Conservation (phyloP, 2,113 vertebrate species). For the Steatornis caripensis region DNA sequence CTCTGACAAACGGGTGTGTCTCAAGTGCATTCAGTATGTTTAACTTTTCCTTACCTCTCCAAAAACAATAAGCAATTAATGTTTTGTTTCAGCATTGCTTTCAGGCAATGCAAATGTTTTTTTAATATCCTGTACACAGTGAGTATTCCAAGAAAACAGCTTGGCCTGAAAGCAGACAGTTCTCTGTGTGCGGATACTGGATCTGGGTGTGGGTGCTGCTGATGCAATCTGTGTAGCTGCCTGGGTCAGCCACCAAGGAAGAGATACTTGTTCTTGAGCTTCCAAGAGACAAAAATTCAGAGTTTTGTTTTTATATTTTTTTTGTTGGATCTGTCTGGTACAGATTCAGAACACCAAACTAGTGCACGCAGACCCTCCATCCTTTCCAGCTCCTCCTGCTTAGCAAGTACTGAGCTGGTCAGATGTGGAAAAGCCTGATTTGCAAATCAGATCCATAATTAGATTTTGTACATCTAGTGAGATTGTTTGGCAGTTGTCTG, state of each 20-base stretch:
- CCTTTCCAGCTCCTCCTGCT: neutral
- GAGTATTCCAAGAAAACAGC: neutral
- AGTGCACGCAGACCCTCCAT: neutral
- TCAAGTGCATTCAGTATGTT: neutral
- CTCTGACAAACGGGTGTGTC: neutral
- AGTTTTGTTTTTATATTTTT: neutral
- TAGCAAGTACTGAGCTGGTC: neutral
- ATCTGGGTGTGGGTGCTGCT: neutral
- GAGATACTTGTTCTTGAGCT: neutral
- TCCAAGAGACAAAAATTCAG: neutral
- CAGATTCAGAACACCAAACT: conserved; percentile 17
- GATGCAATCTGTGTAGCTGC: neutral
- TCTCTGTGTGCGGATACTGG: neutral
- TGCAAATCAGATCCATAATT: neutral
- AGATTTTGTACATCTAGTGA: neutral
- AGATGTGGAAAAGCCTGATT: neutral
- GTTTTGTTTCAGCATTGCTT: neutral
- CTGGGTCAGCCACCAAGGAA: neutral
- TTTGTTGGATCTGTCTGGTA: conserved; percentile 48
- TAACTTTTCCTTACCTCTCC: conserved; percentile 29
- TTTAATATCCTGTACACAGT: neutral
- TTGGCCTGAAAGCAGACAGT: neutral
- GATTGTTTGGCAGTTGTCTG: neutral
- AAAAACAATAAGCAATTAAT: neutral
- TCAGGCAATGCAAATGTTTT: neutral